phyloP scores from a whole-genome alignment of 2,797 vertebrate species.

The Macrochelys suwanniensis region DNA sequence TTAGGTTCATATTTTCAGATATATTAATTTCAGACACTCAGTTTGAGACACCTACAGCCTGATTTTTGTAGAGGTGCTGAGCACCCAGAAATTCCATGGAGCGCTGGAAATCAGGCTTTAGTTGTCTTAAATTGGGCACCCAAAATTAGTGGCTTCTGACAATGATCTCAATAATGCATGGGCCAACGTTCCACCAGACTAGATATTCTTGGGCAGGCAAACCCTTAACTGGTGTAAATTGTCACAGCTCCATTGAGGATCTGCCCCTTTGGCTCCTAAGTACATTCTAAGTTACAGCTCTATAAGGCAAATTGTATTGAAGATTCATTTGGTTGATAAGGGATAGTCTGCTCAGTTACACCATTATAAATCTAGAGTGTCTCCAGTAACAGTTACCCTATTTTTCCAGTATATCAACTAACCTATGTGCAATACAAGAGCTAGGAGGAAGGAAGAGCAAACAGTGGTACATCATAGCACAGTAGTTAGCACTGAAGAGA shows the following conservation, averaged over 20 bases:
- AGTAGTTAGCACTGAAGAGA: neutral
- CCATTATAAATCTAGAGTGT: neutral
- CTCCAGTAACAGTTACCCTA: neutral
- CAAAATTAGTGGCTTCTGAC: neutral
- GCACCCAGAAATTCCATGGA: neutral
- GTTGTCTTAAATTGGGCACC: neutral
- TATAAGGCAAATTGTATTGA: neutral
- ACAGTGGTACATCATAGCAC: fast-evolving
- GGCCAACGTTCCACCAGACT: neutral
- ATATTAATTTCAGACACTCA: neutral
- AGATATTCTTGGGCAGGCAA: neutral
- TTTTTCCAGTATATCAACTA: neutral
- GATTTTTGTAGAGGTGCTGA: neutral
- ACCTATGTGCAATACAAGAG: neutral
- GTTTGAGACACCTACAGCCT: neutral
- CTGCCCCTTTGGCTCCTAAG: neutral
- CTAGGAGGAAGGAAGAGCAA: neutral
- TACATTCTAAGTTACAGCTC: neutral
- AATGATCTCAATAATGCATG: neutral
- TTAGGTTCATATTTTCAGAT: neutral
- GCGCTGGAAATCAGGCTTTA: neutral
- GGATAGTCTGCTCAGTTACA: neutral
- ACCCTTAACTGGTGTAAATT: neutral
- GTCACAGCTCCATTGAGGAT: neutral
- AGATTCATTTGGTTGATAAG: neutral